phyloP scores from a whole-genome alignment of 2,888 invertebrate species.

The Eupithecia centaureata region DNA sequence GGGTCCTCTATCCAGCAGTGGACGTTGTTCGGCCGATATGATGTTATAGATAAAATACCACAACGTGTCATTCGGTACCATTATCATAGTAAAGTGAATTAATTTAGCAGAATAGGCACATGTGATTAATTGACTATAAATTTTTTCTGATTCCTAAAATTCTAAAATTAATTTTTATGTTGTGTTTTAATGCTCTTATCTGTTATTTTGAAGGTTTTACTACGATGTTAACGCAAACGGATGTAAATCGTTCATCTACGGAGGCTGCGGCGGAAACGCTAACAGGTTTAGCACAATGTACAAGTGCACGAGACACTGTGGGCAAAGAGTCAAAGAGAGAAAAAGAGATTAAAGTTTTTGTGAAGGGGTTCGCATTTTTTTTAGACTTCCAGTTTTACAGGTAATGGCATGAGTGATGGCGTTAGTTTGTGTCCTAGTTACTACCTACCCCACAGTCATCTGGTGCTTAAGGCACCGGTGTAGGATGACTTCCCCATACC shows the following conservation, averaged over 20 bases:
- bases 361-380: background rate
- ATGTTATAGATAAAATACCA: no score
- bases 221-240: slow-evolving; percentile 55
- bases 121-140: no score
- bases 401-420: no score
- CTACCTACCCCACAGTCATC: no score
- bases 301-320: slow-evolving; percentile 44
- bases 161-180: background rate
- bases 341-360: background rate
- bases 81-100: no score
- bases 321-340: background rate
- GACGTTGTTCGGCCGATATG: no score
- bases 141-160: background rate
- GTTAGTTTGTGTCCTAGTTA: no score
- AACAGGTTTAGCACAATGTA: slow-evolving; percentile 55
- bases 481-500: no score
- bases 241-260: slow-evolving; percentile 62
- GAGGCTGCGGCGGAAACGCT: slow-evolving; percentile 69
- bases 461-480: no score
- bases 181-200: background rate
- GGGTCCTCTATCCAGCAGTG: no score
- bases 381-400: background rate
- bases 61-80: no score
- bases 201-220: slow-evolving; percentile 51
- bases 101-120: no score